Conservation (phyloP, 2,113 vertebrate species). For the Erythrocebus patas region DNA sequence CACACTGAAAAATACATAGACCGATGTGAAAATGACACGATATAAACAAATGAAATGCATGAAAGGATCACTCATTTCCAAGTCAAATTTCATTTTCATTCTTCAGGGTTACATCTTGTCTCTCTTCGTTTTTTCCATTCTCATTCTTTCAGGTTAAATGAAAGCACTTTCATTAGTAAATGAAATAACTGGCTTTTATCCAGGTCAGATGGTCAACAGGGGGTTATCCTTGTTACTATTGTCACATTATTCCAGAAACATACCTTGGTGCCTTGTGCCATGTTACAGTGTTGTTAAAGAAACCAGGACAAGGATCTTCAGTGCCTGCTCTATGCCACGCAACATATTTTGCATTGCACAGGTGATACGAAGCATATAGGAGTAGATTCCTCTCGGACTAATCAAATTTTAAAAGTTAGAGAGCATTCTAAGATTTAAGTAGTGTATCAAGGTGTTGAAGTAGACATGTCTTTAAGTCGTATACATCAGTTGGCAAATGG, state of each 20-base stretch:
- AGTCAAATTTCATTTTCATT: neutral
- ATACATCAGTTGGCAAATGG: neutral
- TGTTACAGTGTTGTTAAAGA: neutral
- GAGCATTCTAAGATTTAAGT: neutral
- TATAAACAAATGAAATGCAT: neutral
- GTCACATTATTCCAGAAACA: neutral
- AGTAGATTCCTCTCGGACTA: neutral
- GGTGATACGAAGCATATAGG: neutral
- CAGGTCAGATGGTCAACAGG: neutral
- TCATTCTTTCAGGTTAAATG: slow-evolving; percentile 1
- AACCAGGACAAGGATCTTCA: neutral
- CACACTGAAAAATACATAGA: neutral
- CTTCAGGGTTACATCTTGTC: neutral
- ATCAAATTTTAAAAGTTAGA: neutral
- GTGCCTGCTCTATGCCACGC: too few species aligned
- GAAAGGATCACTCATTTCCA: neutral
- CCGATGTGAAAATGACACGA: neutral
- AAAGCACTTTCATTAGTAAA: neutral
- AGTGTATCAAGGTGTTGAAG: neutral
- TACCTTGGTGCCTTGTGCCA: neutral
- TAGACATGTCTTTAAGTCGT: neutral
- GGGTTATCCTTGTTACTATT: neutral
- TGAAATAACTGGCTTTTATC: neutral
- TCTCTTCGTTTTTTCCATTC: neutral
- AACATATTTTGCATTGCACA: neutral